Evolutionary conservation across 2,113 vertebrate species (phyloP), one percentile per base, ranked within the genome.

Genomic region (Probosciger aterrimus): DNA sequence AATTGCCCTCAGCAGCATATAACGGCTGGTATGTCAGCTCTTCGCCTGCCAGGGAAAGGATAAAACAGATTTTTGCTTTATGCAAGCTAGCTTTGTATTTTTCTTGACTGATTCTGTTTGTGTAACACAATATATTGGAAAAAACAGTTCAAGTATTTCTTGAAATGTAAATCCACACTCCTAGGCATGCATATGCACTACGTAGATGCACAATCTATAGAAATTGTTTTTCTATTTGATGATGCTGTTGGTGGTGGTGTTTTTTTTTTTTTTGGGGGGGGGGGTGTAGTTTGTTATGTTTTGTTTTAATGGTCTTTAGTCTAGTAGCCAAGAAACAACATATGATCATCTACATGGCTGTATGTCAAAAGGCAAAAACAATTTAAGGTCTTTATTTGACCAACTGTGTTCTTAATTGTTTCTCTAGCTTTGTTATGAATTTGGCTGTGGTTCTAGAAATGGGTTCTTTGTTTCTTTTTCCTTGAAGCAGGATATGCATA

Each of bases 131-230:
- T 5, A 50, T 6, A 11, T 19, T 62, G 28, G 37, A 77, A 46
- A n/a, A 84, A 95, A 44, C 7, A 30, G 16, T 50, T 47, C 62
- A 47, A 77, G n/a, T 8, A 35, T 18, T 60, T 86, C 33, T 63
- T 83, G 35, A 82, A 79, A 78, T 33, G 8, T 39, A 60, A 33
- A 31, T 28, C 7, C 25, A 39, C 28, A 28, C 3, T 25, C 4
- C 3, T 52, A 31, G 2, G 3, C 4, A 8, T 24, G 14, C 18
- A 50, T 4, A 16, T 46, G 2, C 6, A 46, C 8, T 43, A n/a
- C 20, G 15, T 50, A 30, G 7, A 64, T 23, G 8, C 16, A 49
- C 0, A 73, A 24, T 25, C 9, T 39, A 1, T 7, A n/a, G 11
- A 25, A 2, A 6, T 22, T 15, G 20, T 22, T n/a, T 59, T 59